phyloP scores from a whole-genome alignment of 2,888 invertebrate genomes.

The Tetrapedia diversipes region DNA sequence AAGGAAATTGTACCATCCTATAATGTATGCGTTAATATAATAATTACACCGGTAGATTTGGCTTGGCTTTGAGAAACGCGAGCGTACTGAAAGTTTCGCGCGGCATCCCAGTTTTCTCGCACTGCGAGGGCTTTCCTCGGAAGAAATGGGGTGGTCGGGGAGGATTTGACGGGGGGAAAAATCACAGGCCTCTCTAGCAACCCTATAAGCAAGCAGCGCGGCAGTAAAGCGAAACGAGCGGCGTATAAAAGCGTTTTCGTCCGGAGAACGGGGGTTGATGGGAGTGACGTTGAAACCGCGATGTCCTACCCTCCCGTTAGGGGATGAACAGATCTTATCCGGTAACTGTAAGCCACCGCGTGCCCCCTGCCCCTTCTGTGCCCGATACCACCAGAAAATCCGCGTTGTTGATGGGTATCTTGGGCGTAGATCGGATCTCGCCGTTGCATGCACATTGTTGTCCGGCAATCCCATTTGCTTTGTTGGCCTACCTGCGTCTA shows the following conservation, averaged over 20 bases:
- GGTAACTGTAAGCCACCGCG: slow-evolving; percentile 65
- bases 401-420: slow-evolving; percentile 54
- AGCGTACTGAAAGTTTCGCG: too few species aligned
- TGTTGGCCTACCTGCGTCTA: slow-evolving; percentile 48
- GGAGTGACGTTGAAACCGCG: slow-evolving; percentile 76
- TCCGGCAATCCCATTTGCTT: slow-evolving; percentile 49
- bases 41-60: too few species aligned
- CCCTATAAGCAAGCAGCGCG: slow-evolving; percentile 63
- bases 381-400: slow-evolving; percentile 60
- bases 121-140: not conserved
- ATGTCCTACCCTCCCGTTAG: slow-evolving; percentile 62
- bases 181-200: slow-evolving; percentile 31
- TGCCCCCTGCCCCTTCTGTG: slow-evolving; percentile 32
- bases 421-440: slow-evolving; percentile 55
- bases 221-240: slow-evolving; percentile 75
- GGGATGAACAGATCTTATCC: slow-evolving; percentile 78
- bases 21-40: too few species aligned
- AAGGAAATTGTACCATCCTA: too few species aligned
- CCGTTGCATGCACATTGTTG: slow-evolving; percentile 37
- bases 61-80: too few species aligned
- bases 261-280: slow-evolving; percentile 63
- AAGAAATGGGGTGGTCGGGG: not conserved
- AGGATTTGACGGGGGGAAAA: slow-evolving; percentile 35
- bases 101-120: too few species aligned
- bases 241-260: slow-evolving; percentile 71